Percentiles rank a stretch among this genome's conserved stretches.
These are phyloP conservation scores for Ceryle rudis DNA, from an alignment of 2,797 vertebrate species.

Conservation along the genomic window DNA sequence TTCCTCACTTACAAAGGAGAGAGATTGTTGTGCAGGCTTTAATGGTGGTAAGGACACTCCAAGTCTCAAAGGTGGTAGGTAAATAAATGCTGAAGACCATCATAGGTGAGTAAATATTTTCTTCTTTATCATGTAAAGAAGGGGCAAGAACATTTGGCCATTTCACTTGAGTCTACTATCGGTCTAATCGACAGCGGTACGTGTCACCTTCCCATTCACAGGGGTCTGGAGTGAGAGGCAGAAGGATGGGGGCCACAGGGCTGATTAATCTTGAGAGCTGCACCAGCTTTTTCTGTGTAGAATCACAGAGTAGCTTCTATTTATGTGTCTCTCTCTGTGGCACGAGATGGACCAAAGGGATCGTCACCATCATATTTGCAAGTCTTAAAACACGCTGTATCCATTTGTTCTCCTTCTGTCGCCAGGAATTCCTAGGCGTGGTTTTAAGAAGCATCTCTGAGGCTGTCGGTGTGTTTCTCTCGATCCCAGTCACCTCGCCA, in stretches of 20 bases:
- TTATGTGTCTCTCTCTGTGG: not conserved
- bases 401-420: not conserved
- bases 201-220: rapidly evolving
- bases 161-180: rapidly evolving
- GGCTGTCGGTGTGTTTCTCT: not conserved
- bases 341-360: not conserved
- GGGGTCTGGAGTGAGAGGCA: not conserved
- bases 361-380: not conserved
- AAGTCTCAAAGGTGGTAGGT: not conserved
- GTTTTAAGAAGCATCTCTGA: not conserved
- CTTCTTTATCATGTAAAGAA: not conserved
- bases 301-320: not conserved
- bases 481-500: not conserved
- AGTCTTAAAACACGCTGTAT: not conserved
- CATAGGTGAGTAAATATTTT: not conserved
- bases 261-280: not conserved
- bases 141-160: not conserved
- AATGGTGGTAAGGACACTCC: not conserved
- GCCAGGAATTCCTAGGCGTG: not conserved
- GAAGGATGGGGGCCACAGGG: not conserved
- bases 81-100: not conserved
- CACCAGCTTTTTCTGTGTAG: not conserved
- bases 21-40: no score
- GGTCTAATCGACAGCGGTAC: rapidly evolving
- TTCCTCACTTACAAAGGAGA: not conserved